Evolutionary conservation across 2,113 vertebrate species (phyloP), one percentile per base, ranked within the genome.

Genomic region (Edolisoma coerulescens): DNA sequence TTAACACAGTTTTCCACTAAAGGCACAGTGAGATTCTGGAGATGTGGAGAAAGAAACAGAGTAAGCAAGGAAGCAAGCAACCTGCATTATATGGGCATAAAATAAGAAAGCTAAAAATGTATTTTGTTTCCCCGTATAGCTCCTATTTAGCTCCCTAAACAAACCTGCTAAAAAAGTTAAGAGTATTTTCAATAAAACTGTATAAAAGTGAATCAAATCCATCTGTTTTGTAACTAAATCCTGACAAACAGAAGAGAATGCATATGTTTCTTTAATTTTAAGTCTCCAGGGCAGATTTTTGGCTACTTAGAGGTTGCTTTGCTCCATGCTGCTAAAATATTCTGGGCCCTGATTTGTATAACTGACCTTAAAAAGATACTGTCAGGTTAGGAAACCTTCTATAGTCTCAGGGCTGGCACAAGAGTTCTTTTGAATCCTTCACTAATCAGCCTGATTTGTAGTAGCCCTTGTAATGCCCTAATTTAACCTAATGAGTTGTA

Each of bases 211-310:
- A 96, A 96, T 95, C 86, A 32, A 82, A 41, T 95, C 59, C 67
- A 91, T 69, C 74, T 96, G 82, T 57, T 87, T 74, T 89, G 53
- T 86, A 87, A 76, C 41, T 77, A 71, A 80, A 84, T 77, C 61
- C 81, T 84, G 49, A 88, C 49, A 88, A 89, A 81, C 16, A 77
- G 61, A 94, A 89, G 26, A 91, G 27, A 88, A 90, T 86, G 47
- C 49, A 75, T 65, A 84, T 67, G 45, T 78, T 91, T 93, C 87
- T 89, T 92, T 93, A 78, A 83, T 94, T 68, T 61, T 93, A 90
- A 95, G 37, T 75, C 83, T 90, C 79, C 76, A 57, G 33, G 22
- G 61, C 42, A 87, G 39, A 63, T 54, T 91, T 86, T 77, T 91
- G 28, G 6, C 54, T 88, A 13, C 45, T 50, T 84, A 16, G 16